Evolutionary conservation across 2,888 invertebrate species (phyloP), one percentile per base, ranked within the genome.

Genomic region (Sesamia inferens): DNA sequence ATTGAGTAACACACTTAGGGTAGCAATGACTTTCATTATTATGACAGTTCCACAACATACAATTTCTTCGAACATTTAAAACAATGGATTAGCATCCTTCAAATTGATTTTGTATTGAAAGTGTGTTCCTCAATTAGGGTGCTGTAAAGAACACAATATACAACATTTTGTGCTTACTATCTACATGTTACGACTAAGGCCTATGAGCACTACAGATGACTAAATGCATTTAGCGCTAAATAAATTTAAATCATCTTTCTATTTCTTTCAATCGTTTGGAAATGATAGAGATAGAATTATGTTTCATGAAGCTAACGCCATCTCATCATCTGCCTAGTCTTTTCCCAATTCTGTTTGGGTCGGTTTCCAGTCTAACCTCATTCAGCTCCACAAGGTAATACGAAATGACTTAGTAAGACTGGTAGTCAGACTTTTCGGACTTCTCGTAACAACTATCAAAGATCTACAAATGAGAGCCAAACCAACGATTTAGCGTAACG

Each of bases 101-200:
- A 54, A 51, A 54, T 10, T n/a, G 1, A n/a, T 54, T 54, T n/a
- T 10, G 5, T 5, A n/a, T 54, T 54, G 51, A n/a, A 51, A 54
- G n/a, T 54, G n/a, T 54, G 51, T 54, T 54, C 10, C n/a, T 4
- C 10, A 54, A 54, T 54, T 10, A 4, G 5, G 51, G 2, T n/a
- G 51, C 10, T 4, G 51, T 10, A 19, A 51, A 31, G 8, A 14
- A 14, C 10, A 8, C 14, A 14, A 6, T 51, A n/a, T 0, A 65
- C 4, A 6, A 51, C 2, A 39, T 31, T 65, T 51, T 65, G 39
- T 65, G 65, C 65, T n/a, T 39, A 65, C n/a, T 65, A 51, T n/a
- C 14, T 64, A 31, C 10, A 0, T 19, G 24, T 39, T 39, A 39
- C 51, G 31, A n/a, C 14, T 42, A n/a, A 61, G 39, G n/a, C 39